phyloP scores from a whole-genome alignment of 2,888 invertebrate genomes.

The Noctua comes region DNA sequence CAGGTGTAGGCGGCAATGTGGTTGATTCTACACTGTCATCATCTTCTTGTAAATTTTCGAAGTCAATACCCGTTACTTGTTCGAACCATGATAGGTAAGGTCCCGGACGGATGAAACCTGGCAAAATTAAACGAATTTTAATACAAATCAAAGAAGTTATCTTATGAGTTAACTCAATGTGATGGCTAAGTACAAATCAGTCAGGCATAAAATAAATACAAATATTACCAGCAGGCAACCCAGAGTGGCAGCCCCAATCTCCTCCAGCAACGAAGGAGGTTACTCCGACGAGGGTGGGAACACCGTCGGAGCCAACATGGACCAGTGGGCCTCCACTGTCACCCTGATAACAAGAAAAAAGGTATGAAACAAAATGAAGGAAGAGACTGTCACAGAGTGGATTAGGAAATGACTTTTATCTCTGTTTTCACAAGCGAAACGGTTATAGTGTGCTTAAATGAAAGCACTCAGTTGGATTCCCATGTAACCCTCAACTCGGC shows the following conservation, averaged over 20 bases:
- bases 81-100: conserved; percentile 83
- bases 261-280: conserved; percentile 85
- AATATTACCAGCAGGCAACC: conserved; percentile 79
- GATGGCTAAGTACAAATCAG: neutral
- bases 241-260: conserved; percentile 83
- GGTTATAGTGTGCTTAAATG: neutral
- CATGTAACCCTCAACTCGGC: neutral
- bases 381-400: neutral
- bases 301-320: conserved; percentile 71
- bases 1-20: conserved; percentile 17
- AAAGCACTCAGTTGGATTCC: neutral
- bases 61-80: conserved; percentile 80
- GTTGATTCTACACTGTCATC: conserved; percentile 48
- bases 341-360: conserved; percentile 73
- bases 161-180: neutral
- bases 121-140: neutral
- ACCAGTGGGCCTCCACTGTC: conserved; percentile 88
- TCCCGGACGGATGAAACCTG: conserved; percentile 84
- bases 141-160: neutral
- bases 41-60: conserved; percentile 78
- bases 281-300: conserved; percentile 79
- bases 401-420: neutral
- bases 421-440: neutral
- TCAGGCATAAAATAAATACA: neutral
- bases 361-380: neutral